Conservation (phyloP, 2,888 invertebrate genomes). For the Parelbella ahira region DNA sequence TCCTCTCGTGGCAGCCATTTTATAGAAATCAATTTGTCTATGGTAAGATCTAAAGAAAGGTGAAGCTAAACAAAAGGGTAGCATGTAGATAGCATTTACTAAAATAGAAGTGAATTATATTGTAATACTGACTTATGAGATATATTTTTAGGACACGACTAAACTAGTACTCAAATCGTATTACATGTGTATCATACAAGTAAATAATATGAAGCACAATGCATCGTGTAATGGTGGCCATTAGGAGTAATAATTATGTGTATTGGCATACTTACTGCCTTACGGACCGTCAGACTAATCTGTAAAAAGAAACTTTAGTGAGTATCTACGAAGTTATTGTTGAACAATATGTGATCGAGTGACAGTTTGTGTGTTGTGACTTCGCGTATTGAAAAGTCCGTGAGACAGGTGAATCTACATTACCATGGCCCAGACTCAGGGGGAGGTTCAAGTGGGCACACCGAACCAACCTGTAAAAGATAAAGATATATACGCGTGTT, state of each 20-base stretch:
- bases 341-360: slow-evolving; percentile 60
- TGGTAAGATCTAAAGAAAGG: slow-evolving; percentile 74
- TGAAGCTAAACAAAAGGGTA: slow-evolving; percentile 80
- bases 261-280: slow-evolving; percentile 76
- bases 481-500: slow-evolving; percentile 76
- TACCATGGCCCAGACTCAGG: slow-evolving; percentile 78
- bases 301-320: slow-evolving; percentile 42
- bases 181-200: slow-evolving; percentile 45
- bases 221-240: slow-evolving; percentile 81
- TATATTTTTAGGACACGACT: slow-evolving; percentile 43
- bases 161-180: slow-evolving; percentile 46
- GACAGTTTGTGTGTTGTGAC: slow-evolving; percentile 54
- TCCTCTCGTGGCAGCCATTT: slow-evolving; percentile 73
- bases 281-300: slow-evolving; percentile 61
- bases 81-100: slow-evolving; percentile 75
- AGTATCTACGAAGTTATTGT: slow-evolving; percentile 40
- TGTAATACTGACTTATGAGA: slow-evolving; percentile 46
- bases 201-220: slow-evolving; percentile 67
- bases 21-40: slow-evolving; percentile 68
- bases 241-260: slow-evolving; percentile 79
- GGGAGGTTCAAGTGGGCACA: slow-evolving; percentile 74
- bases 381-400: slow-evolving; percentile 49
- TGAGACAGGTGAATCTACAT: slow-evolving; percentile 59
- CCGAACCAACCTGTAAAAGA: slow-evolving; percentile 72
- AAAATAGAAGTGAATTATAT: slow-evolving; percentile 55